These are phyloP conservation scores for Phengaris arion DNA, from an alignment of 2,888 invertebrate species.

Conservation along the genomic window DNA sequence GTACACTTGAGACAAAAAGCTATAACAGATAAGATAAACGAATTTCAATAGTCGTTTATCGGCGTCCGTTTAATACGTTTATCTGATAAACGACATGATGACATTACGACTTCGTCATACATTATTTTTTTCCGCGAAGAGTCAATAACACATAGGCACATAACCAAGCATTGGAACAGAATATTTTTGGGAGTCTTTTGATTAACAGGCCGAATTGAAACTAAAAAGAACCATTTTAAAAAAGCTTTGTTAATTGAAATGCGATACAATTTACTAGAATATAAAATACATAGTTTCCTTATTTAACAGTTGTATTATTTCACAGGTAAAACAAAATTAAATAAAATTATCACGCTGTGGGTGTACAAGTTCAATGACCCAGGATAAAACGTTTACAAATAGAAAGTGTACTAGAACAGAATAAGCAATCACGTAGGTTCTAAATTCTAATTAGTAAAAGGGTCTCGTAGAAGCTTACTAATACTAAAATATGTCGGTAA, in stretches of 20 bases:
- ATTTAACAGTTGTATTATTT: neutral
- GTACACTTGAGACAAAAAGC: neutral
- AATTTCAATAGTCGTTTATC: slow-evolving; percentile 26
- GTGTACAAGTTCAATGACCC: slow-evolving; percentile 4
- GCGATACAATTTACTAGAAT: neutral
- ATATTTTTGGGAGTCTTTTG: neutral
- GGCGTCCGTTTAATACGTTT: slow-evolving; percentile 9
- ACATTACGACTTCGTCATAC: neutral
- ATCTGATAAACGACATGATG: slow-evolving; percentile 8
- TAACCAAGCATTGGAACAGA: neutral
- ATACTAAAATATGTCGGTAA: neutral
- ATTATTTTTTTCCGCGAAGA: neutral
- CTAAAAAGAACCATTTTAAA: neutral
- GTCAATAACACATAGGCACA: neutral
- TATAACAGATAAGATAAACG: slow-evolving; percentile 25
- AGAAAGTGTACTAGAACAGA: slow-evolving; percentile 8
- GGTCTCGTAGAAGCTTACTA: slow-evolving; percentile 11
- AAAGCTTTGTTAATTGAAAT: neutral
- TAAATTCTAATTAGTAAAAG: slow-evolving; percentile 4
- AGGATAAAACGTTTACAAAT: neutral
- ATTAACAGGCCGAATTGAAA: too few relatives aligned
- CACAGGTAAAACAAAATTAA: neutral
- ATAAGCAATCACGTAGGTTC: neutral
- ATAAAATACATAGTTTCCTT: neutral
- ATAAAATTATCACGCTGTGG: neutral